A percentile compares a stretch with the other conserved stretches of the same genome.
These are phyloP conservation scores for Lasioglossum morio DNA, from an alignment of 2,888 invertebrate species.

Conservation along the genomic window DNA sequence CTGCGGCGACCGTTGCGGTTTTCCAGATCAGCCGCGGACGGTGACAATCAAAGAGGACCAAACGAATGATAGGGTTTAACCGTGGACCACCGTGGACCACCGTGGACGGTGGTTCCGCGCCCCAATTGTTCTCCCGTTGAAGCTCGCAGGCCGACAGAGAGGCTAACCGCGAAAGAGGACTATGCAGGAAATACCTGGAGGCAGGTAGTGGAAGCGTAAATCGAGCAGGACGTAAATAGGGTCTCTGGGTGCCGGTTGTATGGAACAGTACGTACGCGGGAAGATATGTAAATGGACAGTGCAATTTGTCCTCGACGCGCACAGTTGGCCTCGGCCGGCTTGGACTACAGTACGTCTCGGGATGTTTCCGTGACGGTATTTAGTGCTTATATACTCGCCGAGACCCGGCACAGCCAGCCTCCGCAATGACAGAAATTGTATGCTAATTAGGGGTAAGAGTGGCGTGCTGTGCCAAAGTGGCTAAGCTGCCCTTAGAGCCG, in stretches of 20 bases:
- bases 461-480: slow-evolving; percentile 45
- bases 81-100: background rate
- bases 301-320: slow-evolving; percentile 77
- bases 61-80: background rate
- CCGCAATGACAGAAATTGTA: slow-evolving; percentile 79
- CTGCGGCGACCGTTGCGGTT: background rate
- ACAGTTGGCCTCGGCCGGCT: slow-evolving; percentile 32
- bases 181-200: background rate
- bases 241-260: background rate
- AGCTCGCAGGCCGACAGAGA: background rate
- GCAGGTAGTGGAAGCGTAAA: slow-evolving; percentile 27
- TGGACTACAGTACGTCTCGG: slow-evolving; percentile 28
- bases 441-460: slow-evolving; percentile 76
- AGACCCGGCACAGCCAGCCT: slow-evolving; percentile 42
- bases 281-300: slow-evolving; percentile 77
- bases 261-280: slow-evolving; percentile 22
- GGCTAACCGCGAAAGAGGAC: background rate
- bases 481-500: slow-evolving; percentile 47
- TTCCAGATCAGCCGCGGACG: background rate
- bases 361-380: slow-evolving; percentile 61
- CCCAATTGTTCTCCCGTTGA: background rate
- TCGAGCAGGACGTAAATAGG: slow-evolving; percentile 22
- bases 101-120: background rate
- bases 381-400: slow-evolving; percentile 56
- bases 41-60: background rate